Conservation (phyloP, 2,888 invertebrate species). For the Eurytoma californica region DNA sequence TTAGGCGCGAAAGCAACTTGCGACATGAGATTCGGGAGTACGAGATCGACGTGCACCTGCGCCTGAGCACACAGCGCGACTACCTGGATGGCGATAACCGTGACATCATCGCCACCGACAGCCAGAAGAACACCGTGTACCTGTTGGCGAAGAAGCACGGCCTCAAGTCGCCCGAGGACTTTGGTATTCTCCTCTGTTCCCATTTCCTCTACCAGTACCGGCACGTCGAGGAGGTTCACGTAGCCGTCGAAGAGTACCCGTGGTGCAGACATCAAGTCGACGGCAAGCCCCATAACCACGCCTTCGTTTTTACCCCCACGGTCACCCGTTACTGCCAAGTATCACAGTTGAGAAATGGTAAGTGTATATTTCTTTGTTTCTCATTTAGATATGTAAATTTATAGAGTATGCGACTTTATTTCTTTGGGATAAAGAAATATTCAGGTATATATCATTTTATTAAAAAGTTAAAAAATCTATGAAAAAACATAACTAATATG, state of each 20-base stretch:
- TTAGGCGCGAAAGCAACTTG: constrained; percentile 80
- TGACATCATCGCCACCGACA: constrained; percentile 88
- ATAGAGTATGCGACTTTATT: no score
- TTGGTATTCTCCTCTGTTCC: constrained; percentile 83
- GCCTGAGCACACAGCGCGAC: constrained; percentile 82
- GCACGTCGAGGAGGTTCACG: constrained; percentile 84
- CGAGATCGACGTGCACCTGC: constrained; percentile 84
- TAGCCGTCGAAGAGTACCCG: constrained; percentile 84
- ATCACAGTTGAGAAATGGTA: constrained; percentile 82
- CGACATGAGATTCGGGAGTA: constrained; percentile 84
- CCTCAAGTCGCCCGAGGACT: constrained; percentile 85
- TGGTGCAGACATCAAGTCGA: constrained; percentile 82
- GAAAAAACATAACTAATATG: no score
- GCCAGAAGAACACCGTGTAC: constrained; percentile 89
- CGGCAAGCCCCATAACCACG: constrained; percentile 82
- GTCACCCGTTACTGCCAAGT: constrained; percentile 83
- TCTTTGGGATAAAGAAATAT: no score
- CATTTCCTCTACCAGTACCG: constrained; percentile 86
- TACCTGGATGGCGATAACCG: constrained; percentile 86
- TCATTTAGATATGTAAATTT: no score
- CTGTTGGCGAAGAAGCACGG: constrained; percentile 87
- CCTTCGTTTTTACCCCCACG: constrained; percentile 84
- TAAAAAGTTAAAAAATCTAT: no score
- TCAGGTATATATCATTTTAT: no score
- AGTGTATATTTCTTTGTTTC: constrained; percentile 61